phyloP scores from a whole-genome alignment of 1,140 invertebrate genomes.

The Lepeophtheirus salmonis region DNA sequence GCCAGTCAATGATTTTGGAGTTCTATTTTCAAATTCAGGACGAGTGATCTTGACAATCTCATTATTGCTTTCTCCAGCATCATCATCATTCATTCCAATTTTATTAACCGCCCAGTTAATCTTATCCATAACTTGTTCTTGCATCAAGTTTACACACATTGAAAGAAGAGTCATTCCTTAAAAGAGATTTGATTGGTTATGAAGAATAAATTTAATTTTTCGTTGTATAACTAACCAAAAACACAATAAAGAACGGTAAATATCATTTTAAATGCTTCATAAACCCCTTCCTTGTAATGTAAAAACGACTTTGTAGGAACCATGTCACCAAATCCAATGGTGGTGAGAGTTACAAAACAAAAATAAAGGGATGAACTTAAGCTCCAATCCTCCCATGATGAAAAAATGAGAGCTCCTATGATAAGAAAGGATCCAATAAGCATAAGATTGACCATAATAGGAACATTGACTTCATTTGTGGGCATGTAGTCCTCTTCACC shows the following conservation, averaged over 20 bases:
- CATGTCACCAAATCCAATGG: conserved; percentile 32
- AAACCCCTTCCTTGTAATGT: conserved; percentile 10
- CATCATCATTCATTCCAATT: conserved; percentile 12
- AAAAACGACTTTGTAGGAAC: conserved; percentile 26
- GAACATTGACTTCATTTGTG: conserved; percentile 20
- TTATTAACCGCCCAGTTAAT: conserved; percentile 19
- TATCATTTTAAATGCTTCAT: conserved; percentile 10
- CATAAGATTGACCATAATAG: conserved; percentile 26
- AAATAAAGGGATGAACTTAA: conserved; percentile 31
- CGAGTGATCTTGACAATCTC: conserved; percentile 16
- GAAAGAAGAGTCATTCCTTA: conserved; percentile 36
- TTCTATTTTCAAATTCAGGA: background rate
- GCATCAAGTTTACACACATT: conserved; percentile 38
- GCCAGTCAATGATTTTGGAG: conserved; percentile 7
- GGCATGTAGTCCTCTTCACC: conserved; percentile 26
- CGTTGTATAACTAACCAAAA: conserved; percentile 29
- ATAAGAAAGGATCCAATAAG: conserved; percentile 28
- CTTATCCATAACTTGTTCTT: conserved; percentile 29
- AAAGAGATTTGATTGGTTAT: too few relatives aligned
- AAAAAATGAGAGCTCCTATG: conserved; percentile 26
- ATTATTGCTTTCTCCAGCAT: background rate
- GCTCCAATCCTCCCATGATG: conserved; percentile 24
- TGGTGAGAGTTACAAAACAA: conserved; percentile 31
- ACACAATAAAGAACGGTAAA: conserved; percentile 30
- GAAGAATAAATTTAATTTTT: too few relatives aligned